Evolutionary conservation across 2,113 vertebrate species (phyloP).

Genomic region (Sorex araneus): DNA sequence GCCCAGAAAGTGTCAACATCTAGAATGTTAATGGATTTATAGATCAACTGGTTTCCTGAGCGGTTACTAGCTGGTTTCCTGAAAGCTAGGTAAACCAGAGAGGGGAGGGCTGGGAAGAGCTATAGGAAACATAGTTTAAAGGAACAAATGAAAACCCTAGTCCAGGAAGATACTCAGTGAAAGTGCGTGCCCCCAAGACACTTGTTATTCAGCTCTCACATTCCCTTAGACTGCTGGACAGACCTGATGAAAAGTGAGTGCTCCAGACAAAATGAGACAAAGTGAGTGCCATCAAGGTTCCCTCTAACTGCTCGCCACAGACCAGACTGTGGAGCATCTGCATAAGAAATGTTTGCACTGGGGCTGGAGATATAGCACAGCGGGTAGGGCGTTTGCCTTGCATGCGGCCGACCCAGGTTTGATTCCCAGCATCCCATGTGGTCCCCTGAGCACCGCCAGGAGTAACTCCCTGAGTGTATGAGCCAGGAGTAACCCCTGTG

Average conservation of each 20-base stretch:
- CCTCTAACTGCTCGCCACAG: background rate
- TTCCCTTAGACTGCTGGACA: constrained; percentile 23
- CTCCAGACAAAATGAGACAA: background rate
- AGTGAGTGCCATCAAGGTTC: background rate
- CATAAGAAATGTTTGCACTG: background rate
- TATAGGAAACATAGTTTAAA: background rate
- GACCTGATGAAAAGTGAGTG: background rate
- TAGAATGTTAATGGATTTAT: background rate
- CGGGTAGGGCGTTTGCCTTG: no score
- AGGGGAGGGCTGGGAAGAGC: background rate
- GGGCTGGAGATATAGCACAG: no score
- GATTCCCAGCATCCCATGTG: no score
- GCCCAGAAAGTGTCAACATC: background rate
- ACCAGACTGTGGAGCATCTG: background rate
- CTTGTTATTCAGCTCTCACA: constrained; percentile 36
- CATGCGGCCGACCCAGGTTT: no score
- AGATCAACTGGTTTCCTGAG: background rate
- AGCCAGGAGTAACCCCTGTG: no score
- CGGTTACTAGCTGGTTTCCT: background rate
- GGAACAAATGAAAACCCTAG: background rate
- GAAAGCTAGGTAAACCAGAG: background rate
- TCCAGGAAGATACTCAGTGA: constrained; percentile 27
- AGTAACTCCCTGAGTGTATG: no score
- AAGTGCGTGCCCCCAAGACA: background rate
- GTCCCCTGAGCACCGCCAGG: no score